These are phyloP conservation scores for Coranthus polyacanthus DNA, from an alignment of 2,797 vertebrate species.

Conservation along the genomic window DNA sequence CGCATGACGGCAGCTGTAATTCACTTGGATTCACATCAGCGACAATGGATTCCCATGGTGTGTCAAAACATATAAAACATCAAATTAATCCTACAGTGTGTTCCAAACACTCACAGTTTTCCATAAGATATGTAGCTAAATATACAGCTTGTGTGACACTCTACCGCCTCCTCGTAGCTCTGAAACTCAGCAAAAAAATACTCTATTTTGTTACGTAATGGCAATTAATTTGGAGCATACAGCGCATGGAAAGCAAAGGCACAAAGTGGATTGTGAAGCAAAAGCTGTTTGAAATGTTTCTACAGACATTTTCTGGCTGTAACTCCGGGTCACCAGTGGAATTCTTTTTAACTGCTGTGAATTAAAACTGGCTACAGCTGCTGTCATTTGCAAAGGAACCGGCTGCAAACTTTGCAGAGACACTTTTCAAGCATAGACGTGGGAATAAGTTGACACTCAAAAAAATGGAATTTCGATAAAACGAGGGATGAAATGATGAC, in stretches of 20 bases:
- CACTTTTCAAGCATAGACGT: constrained; percentile 4
- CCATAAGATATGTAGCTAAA: background rate
- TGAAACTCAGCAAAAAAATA: background rate
- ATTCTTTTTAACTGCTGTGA: constrained; percentile 31
- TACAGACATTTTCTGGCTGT: background rate
- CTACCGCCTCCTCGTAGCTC: too few species aligned
- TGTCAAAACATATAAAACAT: background rate
- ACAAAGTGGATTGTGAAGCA: background rate
- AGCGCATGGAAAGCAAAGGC: background rate
- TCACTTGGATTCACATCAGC: background rate
- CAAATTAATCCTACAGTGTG: background rate
- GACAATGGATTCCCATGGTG: background rate
- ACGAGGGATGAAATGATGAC: background rate
- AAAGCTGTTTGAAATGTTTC: constrained; percentile 15
- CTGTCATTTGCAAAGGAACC: constrained; percentile 17
- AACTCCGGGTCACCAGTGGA: constrained; percentile 30
- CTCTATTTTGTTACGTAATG: too few species aligned
- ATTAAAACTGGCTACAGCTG: constrained; percentile 28
- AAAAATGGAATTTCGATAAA: background rate
- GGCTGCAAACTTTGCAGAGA: constrained; percentile 8
- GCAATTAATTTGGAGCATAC: background rate
- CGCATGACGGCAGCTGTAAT: background rate
- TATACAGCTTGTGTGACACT: background rate
- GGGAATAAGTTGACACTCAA: constrained; percentile 12
- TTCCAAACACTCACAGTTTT: background rate